A percentile compares a stretch with the other conserved stretches of the same genome.
Evolutionary conservation across 2,888 invertebrate genomes (phyloP).

Genomic region (Idaea straminata): DNA sequence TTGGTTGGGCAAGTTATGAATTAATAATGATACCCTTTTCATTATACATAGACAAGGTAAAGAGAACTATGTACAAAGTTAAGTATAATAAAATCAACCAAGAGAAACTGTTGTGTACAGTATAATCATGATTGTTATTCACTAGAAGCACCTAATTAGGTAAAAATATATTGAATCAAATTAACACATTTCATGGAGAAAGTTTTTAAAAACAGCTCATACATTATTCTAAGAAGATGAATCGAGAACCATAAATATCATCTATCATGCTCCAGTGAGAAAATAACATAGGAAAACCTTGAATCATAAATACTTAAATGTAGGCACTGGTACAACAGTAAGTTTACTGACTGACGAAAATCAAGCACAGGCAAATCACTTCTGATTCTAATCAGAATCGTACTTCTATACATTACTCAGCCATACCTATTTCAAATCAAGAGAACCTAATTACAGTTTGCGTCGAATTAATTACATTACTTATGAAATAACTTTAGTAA

Average conservation of each 20-base stretch:
- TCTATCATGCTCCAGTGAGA: background rate
- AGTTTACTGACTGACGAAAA: background rate
- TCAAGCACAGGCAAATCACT: background rate
- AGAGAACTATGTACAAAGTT: background rate
- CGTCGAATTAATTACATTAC: background rate
- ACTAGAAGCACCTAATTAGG: background rate
- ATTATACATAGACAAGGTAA: background rate
- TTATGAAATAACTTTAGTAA: background rate
- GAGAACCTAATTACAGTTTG: background rate
- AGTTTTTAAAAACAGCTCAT: background rate
- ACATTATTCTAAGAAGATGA: background rate
- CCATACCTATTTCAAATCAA: background rate
- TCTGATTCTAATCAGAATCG: background rate
- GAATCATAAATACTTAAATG: background rate
- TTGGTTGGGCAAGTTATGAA: constrained; percentile 6
- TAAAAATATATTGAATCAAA: background rate
- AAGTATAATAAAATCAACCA: background rate
- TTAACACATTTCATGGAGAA: background rate
- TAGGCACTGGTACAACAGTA: background rate
- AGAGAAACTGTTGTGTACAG: background rate
- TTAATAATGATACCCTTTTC: background rate
- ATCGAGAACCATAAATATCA: background rate
- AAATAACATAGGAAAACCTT: background rate
- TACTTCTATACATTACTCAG: background rate
- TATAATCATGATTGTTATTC: background rate